Percentiles rank a stretch among this genome's conserved stretches.
These are phyloP conservation scores for Dryobota labecula DNA, from an alignment of 2,888 invertebrate genomes.

Conservation along the genomic window DNA sequence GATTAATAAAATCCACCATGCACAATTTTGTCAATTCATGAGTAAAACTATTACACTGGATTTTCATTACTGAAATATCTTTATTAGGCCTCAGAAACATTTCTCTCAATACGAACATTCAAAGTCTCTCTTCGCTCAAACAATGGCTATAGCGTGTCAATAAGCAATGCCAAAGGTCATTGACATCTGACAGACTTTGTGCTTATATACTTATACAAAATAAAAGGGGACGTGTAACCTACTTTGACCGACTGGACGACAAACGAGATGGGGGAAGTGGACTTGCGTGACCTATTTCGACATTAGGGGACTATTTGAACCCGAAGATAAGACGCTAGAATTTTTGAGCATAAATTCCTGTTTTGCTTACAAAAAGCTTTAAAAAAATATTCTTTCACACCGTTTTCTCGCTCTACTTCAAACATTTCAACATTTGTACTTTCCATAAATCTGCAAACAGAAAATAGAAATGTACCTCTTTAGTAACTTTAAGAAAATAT, in stretches of 20 bases:
- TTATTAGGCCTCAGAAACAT: neutral
- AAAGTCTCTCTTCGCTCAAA: slow-evolving; percentile 2
- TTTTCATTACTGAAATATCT: neutral
- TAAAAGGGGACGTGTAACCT: slow-evolving; percentile 55
- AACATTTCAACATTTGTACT: neutral
- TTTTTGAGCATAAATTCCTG: neutral
- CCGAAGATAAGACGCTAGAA: slow-evolving; percentile 16
- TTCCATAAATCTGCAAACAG: neutral
- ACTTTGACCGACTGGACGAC: slow-evolving; percentile 54
- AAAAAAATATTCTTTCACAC: neutral
- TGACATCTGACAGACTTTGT: slow-evolving; percentile 38
- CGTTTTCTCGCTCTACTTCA: neutral
- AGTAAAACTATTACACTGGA: neutral
- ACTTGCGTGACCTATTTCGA: slow-evolving; percentile 58
- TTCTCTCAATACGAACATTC: slow-evolving; percentile 9
- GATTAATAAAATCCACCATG: no score
- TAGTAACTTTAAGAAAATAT: neutral
- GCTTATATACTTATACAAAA: slow-evolving; percentile 43
- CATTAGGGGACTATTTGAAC: slow-evolving; percentile 22
- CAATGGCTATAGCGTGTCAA: slow-evolving; percentile 32
- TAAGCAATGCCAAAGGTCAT: slow-evolving; percentile 52
- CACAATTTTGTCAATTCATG: no score
- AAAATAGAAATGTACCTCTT: neutral
- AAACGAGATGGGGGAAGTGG: slow-evolving; percentile 39
- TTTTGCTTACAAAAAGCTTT: neutral